Percentiles rank a stretch among this genome's conserved stretches.
Evolutionary conservation across 2,113 vertebrate species (phyloP).

Genomic region (Gavialis gangeticus): DNA sequence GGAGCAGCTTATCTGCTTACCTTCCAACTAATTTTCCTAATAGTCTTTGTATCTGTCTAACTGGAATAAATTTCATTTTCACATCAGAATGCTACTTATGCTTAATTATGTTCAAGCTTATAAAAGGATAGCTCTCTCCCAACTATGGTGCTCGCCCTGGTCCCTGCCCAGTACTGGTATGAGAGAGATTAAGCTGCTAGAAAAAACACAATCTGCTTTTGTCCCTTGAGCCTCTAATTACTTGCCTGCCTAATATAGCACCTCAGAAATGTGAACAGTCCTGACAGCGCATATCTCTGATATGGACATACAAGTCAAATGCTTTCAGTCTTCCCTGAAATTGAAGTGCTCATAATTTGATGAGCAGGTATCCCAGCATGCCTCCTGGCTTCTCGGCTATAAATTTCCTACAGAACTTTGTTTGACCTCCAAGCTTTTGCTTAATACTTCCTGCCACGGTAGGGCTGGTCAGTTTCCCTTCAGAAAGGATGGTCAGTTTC

Average conservation of each 20-base stretch:
- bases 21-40: conserved; percentile 19
- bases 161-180: neutral
- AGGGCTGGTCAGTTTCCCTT: no score
- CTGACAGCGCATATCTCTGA: neutral
- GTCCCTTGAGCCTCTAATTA: neutral
- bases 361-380: no score
- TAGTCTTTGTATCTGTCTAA: neutral
- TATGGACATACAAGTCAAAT: no score
- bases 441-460: no score
- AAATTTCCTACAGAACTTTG: no score
- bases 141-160: neutral
- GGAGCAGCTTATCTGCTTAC: conserved; percentile 21
- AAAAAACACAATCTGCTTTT: neutral
- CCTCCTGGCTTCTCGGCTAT: no score
- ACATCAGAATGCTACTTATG: neutral
- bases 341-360: no score
- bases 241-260: neutral
- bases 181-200: neutral
- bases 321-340: no score
- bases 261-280: neutral
- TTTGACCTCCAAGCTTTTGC: no score
- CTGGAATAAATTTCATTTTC: neutral
- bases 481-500: no score
- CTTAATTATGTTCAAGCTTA: conserved; percentile 23
- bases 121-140: neutral